Conservation (phyloP, 2,113 vertebrate genomes). For the Deroptyus accipitrinus region DNA sequence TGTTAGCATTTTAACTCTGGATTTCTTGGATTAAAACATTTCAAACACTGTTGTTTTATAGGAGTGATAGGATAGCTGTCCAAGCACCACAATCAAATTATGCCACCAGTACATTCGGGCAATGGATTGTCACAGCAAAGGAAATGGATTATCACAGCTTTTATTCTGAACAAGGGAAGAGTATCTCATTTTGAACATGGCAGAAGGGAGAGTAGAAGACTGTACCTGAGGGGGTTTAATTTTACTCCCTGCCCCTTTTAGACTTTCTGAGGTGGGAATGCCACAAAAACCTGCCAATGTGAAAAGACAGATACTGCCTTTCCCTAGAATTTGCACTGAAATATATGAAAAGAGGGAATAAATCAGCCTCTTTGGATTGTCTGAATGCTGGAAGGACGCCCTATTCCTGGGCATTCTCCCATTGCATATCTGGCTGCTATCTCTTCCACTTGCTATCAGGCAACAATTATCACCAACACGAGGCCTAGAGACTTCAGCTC, state of each 20-base stretch:
- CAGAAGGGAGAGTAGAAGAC: background rate
- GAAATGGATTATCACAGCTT: conserved; percentile 24
- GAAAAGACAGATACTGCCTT: background rate
- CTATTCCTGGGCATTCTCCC: background rate
- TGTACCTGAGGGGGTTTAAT: background rate
- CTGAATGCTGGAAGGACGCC: background rate
- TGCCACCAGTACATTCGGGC: background rate
- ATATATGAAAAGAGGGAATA: background rate
- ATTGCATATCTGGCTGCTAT: background rate
- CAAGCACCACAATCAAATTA: conserved; percentile 27
- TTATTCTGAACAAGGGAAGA: conserved; percentile 33
- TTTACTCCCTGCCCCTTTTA: background rate
- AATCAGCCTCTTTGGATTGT: background rate
- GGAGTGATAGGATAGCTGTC: background rate
- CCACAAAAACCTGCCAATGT: background rate
- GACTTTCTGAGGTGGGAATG: background rate
- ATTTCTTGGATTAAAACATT: conserved; percentile 14
- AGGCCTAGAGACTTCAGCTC: background rate
- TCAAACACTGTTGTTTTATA: conserved; percentile 5
- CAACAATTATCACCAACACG: background rate
- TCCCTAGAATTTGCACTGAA: background rate
- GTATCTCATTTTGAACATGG: conserved; percentile 4
- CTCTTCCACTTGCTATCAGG: background rate
- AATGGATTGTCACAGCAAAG: conserved; percentile 38
- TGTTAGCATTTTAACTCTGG: conserved; percentile 17